Evolutionary conservation across 2,113 vertebrate genomes (phyloP), one percentile per base, ranked within the genome.

Genomic region (Dasypus novemcinctus): DNA sequence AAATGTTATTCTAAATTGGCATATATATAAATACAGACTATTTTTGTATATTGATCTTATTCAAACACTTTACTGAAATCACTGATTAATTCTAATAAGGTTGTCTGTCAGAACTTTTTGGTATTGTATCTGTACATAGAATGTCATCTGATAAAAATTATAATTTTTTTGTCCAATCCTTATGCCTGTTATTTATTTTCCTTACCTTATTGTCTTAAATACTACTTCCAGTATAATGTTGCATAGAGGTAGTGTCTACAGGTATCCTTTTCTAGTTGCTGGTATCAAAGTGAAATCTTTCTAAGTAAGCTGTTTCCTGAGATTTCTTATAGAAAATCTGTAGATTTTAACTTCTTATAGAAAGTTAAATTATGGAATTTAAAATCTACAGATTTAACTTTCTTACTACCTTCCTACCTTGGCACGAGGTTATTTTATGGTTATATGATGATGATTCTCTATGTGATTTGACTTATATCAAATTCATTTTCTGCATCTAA

Each of bases 11-110:
- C 23, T 49, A 18, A 75, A 23, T 61, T 74, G 20, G 1, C 54
- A 54, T 52, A 25, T 84, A 54, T 57, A 41, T 43, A 92, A 57
- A 85, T n/a, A 52, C 5, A 85, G 54, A 79, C 83, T 66, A 31
- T 91, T 68, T 90, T 82, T 69, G 2, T 38, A n/a, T 78, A 18
- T 54, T 46, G 5, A 83, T 33, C 13, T 80, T 85, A 81, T 69
- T 87, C 9, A 84, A 3, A 11, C 38, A 92, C 74, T 95, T 92
- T 84, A 41, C 11, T 64, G 10, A 94, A 94, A 93, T 88, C 33
- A 49, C 11, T 80, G 64, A 57, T 15, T 61, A 57, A 27, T 78
- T 87, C 79, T 88, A 66, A 29, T 72, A 64, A 31, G 25, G 25
- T 57, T 68, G 31, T 82, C 59, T 93, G 7, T 81, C 33, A 91